phyloP scores from a whole-genome alignment of 2,888 invertebrate species.

The Caenorhabditis panamensis region DNA sequence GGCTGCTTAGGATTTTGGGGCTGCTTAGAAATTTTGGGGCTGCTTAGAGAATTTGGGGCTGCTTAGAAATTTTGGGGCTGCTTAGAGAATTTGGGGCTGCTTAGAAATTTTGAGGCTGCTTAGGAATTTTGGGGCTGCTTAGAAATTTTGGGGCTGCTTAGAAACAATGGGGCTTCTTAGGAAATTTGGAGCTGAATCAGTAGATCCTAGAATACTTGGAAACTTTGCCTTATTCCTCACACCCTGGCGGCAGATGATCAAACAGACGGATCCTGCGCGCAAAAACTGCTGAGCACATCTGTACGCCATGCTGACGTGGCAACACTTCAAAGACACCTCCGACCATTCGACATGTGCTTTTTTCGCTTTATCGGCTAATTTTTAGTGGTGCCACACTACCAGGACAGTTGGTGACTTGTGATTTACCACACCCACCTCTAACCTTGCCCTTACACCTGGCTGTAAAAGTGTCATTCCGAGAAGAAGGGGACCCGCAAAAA shows the following conservation, averaged over 20 bases:
- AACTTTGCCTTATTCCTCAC: slow-evolving; percentile 12
- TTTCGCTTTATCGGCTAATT: slow-evolving; percentile 46
- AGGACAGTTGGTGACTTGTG: slow-evolving; percentile 35
- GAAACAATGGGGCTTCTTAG: too few relatives aligned
- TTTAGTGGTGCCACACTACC: slow-evolving; percentile 13
- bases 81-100: too few relatives aligned
- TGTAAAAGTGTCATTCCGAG: slow-evolving; percentile 37
- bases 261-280: slow-evolving; percentile 33
- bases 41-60: too few relatives aligned
- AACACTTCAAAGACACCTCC: slow-evolving; percentile 37
- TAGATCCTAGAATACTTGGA: too few relatives aligned
- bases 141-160: too few relatives aligned
- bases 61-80: too few relatives aligned
- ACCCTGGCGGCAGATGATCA: slow-evolving; percentile 57
- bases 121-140: too few relatives aligned
- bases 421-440: slow-evolving; percentile 45
- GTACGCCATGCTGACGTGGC: slow-evolving; percentile 47
- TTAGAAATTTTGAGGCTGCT: too few relatives aligned
- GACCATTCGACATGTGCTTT: slow-evolving; percentile 48
- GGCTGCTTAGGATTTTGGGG: too few relatives aligned
- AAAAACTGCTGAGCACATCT: slow-evolving; percentile 46
- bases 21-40: too few relatives aligned
- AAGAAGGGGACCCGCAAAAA: not conserved
- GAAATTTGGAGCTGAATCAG: too few relatives aligned
- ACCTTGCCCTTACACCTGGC: slow-evolving; percentile 13